phyloP scores from a whole-genome alignment of 30 jellyfish, hydroid and myxozoan genomes.

The Hydractinia echinata region DNA sequence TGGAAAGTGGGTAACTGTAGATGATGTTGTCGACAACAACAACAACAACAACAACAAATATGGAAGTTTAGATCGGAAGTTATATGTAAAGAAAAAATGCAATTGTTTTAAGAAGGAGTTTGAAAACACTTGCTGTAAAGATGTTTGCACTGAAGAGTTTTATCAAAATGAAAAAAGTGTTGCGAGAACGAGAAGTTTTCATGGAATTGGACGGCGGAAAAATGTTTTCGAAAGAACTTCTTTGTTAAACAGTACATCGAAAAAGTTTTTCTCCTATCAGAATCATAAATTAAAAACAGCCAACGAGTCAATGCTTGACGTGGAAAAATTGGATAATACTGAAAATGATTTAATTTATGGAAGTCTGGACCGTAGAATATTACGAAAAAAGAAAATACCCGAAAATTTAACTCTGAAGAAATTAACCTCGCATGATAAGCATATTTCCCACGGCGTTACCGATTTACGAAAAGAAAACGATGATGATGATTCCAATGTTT shows the following conservation, averaged over 20 bases:
- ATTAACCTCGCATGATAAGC: neutral
- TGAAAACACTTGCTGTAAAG: too few species aligned
- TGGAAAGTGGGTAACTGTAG: slow-evolving; percentile 28
- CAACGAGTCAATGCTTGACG: neutral
- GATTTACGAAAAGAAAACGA: neutral
- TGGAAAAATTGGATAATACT: neutral
- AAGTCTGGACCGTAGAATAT: slow-evolving; percentile 24
- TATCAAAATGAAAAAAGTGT: too few species aligned
- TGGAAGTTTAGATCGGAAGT: too few species aligned
- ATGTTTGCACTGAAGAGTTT: too few species aligned
- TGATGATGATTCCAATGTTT: too few species aligned
- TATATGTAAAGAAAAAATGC: too few species aligned
- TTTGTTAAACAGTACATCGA: neutral
- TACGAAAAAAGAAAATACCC: neutral
- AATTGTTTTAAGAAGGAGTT: too few species aligned
- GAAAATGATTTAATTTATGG: slow-evolving; percentile 10
- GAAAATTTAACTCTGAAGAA: slow-evolving; percentile 1
- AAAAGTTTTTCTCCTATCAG: neutral
- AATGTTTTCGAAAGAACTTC: too few species aligned
- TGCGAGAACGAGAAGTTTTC: too few species aligned
- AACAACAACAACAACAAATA: too few species aligned
- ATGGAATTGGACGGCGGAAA: too few species aligned
- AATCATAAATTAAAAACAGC: neutral
- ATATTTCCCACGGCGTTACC: neutral
- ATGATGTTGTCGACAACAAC: neutral